A percentile compares a stretch with the other conserved stretches of the same genome.
phyloP scores from a whole-genome alignment of 2,797 vertebrate species.

The Hylomyscus alleni region DNA sequence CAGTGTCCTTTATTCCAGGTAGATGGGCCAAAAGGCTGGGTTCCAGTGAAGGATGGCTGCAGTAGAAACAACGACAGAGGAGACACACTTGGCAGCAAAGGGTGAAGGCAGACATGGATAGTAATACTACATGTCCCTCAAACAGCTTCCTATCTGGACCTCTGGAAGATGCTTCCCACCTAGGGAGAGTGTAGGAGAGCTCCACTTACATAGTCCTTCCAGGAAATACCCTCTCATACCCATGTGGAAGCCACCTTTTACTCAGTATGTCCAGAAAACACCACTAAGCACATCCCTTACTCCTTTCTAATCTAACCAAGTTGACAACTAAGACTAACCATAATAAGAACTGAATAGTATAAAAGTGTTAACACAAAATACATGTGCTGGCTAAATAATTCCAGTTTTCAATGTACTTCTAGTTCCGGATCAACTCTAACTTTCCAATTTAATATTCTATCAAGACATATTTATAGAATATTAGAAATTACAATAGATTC shows the following conservation, averaged over 20 bases:
- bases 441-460: neutral
- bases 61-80: neutral
- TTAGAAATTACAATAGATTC: conserved; percentile 30
- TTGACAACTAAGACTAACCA: neutral
- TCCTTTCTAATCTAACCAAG: neutral
- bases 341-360: neutral
- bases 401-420: conserved; percentile 6
- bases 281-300: neutral
- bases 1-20: neutral
- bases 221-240: neutral
- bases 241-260: neutral
- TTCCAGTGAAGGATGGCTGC: neutral
- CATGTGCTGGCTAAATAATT: neutral
- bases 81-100: neutral
- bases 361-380: conserved; percentile 39
- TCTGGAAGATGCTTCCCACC: neutral
- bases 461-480: neutral
- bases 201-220: neutral
- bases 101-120: neutral
- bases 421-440: neutral
- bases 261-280: neutral
- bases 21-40: neutral
- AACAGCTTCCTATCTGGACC: neutral
- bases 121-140: neutral
- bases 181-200: neutral